Conservation (phyloP, 2,113 vertebrate species). For the Xenotilapia caudafasciata region DNA sequence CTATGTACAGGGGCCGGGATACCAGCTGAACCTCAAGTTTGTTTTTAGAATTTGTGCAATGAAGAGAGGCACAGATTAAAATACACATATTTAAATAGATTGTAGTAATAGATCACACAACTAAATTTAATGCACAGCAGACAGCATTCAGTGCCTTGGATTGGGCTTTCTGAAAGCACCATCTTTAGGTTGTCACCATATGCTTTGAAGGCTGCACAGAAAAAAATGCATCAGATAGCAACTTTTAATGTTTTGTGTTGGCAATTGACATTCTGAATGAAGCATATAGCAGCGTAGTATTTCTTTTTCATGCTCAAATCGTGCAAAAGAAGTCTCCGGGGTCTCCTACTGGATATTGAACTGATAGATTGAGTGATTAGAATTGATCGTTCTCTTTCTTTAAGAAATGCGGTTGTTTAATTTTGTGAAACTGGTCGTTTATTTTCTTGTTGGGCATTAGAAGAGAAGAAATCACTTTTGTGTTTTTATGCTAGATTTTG, state of each 20-base stretch:
- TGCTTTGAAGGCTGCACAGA: not conserved
- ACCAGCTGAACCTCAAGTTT: conserved; percentile 19
- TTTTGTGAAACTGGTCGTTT: not conserved
- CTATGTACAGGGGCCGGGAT: conserved; percentile 1
- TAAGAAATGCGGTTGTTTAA: not conserved
- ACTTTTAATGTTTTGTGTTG: not conserved
- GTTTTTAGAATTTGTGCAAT: conserved; percentile 1
- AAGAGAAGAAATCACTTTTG: not conserved
- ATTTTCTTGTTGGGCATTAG: not conserved
- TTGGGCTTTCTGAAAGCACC: not conserved
- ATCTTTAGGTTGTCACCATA: not conserved
- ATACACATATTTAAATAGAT: not conserved
- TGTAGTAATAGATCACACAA: not conserved
- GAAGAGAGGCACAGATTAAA: not conserved
- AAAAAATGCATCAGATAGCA: not conserved
- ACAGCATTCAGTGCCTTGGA: not conserved
- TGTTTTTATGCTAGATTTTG: not conserved
- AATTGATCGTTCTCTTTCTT: not conserved
- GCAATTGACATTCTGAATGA: not conserved
- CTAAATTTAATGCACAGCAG: not conserved
- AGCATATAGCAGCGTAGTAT: not conserved
- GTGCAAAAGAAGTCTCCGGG: not conserved
- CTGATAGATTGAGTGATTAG: not conserved
- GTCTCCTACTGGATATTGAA: not conserved
- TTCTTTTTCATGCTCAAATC: not conserved